phyloP scores from a whole-genome alignment of 2,888 invertebrate species.

The Himalopsyche anomala region DNA sequence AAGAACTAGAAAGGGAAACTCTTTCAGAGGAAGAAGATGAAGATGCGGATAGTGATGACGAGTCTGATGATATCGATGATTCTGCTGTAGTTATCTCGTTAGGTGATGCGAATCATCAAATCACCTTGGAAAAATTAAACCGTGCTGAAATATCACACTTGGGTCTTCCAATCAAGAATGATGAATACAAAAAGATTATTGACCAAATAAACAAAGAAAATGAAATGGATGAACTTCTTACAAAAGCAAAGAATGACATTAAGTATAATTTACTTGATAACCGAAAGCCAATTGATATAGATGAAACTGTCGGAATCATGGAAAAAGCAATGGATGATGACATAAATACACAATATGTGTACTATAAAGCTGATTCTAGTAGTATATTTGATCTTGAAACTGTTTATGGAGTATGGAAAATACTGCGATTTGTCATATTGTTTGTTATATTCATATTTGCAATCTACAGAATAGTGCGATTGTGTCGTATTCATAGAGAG shows the following conservation, averaged over 20 bases:
- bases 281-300: not conserved
- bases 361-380: not conserved
- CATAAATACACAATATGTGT: not conserved
- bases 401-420: not conserved
- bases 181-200: not conserved
- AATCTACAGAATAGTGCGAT: not conserved
- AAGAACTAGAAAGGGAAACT: not conserved
- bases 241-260: too few relatives aligned
- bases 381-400: not conserved
- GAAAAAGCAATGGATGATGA: not conserved
- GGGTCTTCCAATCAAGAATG: not conserved
- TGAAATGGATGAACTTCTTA: not conserved
- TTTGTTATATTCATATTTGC: not conserved
- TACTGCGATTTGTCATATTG: slow-evolving; percentile 1
- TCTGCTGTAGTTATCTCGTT: slow-evolving; percentile 4
- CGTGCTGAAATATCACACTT: not conserved
- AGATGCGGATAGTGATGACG: slow-evolving; percentile 62
- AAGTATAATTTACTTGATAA: too few relatives aligned
- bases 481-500: not conserved
- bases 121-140: not conserved
- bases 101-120: not conserved
- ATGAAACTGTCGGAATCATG: not conserved
- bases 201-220: not conserved
- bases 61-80: slow-evolving; percentile 59
- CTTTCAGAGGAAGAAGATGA: slow-evolving; percentile 4